Conservation (phyloP, 2,797 vertebrate genomes). For the Megaceryle alcyon region DNA sequence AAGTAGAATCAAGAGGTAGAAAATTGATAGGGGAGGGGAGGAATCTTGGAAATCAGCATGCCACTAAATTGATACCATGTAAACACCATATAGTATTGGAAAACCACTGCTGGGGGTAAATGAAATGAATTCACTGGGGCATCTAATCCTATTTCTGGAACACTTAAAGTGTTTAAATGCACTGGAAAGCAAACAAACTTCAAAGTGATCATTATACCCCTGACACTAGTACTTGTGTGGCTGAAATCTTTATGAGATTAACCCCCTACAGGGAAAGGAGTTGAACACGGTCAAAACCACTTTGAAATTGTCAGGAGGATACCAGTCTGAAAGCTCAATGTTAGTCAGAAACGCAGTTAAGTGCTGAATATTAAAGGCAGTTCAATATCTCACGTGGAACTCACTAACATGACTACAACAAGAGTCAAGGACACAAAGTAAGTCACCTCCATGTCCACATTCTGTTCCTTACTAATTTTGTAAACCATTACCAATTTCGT, state of each 20-base stretch:
- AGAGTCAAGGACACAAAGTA: not conserved
- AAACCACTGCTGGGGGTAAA: conserved; percentile 85
- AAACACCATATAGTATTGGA: conserved; percentile 77
- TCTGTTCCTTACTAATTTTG: not conserved
- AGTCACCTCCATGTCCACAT: not conserved
- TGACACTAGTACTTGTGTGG: conserved; percentile 81
- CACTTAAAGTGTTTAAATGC: conserved; percentile 83
- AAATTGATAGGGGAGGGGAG: conserved; percentile 68
- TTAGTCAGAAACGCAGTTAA: conserved; percentile 54
- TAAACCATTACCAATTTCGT: not conserved
- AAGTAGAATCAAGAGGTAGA: conserved; percentile 69
- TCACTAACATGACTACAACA: not conserved
- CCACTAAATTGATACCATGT: conserved; percentile 80
- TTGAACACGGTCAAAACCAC: conserved; percentile 77
- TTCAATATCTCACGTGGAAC: not conserved
- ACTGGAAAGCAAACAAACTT: conserved; percentile 85
- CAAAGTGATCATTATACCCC: conserved; percentile 86
- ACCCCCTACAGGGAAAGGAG: conserved; percentile 79
- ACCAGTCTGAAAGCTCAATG: conserved; percentile 64
- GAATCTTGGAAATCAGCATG: conserved; percentile 81
- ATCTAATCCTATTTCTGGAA: conserved; percentile 86
- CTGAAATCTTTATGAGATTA: conserved; percentile 88
- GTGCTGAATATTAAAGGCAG: conserved; percentile 31
- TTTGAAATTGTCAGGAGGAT: conserved; percentile 77
- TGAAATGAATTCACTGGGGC: conserved; percentile 84